phyloP scores from a whole-genome alignment of 2,797 vertebrate genomes.

The Chiloscyllium punctatum region DNA sequence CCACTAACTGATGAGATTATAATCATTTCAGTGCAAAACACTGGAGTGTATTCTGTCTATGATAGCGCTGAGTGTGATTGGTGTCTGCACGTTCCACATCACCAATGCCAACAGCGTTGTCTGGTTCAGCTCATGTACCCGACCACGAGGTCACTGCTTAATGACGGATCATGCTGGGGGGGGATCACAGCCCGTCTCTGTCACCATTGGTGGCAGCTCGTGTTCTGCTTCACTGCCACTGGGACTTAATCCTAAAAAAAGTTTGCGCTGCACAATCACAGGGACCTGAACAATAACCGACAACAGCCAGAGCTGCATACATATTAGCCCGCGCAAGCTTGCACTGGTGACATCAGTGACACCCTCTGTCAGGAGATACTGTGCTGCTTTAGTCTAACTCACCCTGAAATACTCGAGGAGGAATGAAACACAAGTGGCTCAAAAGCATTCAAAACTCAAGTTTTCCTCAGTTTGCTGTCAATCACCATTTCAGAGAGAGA shows the following conservation, averaged over 20 bases:
- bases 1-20: not conserved
- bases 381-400: not conserved
- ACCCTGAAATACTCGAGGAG: not conserved
- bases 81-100: not conserved
- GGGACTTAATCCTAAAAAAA: slow-evolving; percentile 13
- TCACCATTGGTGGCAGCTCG: slow-evolving; percentile 27
- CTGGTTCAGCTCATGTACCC: not conserved
- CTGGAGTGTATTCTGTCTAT: not conserved
- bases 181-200: slow-evolving; percentile 29
- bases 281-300: not conserved
- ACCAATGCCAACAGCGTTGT: not conserved
- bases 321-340: not conserved
- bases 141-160: not conserved
- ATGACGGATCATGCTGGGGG: slow-evolving; percentile 26
- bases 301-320: not conserved
- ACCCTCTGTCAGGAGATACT: not conserved
- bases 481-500: not conserved
- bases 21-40: not conserved
- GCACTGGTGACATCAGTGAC: not conserved
- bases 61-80: not conserved
- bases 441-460: not conserved
- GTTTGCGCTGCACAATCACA: not conserved
- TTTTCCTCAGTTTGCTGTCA: not conserved
- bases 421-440: not conserved
- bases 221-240: slow-evolving; percentile 4